Percentiles rank a stretch among this genome's conserved stretches.
Evolutionary conservation across 2,797 vertebrate species (phyloP).

Genomic region (Champsocephalus esox): DNA sequence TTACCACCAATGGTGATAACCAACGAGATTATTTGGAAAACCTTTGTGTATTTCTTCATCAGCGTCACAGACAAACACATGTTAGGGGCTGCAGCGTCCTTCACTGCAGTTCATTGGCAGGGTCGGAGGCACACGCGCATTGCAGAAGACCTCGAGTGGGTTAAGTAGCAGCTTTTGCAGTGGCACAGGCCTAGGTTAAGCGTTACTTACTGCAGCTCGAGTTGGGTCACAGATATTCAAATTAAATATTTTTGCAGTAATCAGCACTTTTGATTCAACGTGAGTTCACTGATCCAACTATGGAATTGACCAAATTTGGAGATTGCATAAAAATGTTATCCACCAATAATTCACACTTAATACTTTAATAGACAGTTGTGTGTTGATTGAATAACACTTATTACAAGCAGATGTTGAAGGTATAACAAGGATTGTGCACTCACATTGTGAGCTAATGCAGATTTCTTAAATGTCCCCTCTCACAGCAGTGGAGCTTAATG

Average conservation of each 20-base stretch:
- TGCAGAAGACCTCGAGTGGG: slow-evolving; percentile 33
- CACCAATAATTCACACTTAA: background rate
- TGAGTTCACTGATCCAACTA: background rate
- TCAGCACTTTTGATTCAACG: background rate
- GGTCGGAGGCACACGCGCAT: slow-evolving; percentile 46
- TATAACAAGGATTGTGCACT: background rate
- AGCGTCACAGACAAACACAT: slow-evolving; percentile 20
- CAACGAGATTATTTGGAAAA: slow-evolving; percentile 43
- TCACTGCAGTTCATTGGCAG: slow-evolving; percentile 37
- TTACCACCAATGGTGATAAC: background rate
- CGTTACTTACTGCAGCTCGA: slow-evolving; percentile 27
- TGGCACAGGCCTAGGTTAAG: slow-evolving; percentile 60
- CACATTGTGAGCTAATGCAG: background rate
- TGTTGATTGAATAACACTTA: background rate
- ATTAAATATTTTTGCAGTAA: background rate
- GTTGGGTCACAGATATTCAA: background rate
- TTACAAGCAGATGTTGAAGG: background rate
- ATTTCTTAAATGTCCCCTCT: background rate
- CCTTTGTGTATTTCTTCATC: slow-evolving; percentile 54
- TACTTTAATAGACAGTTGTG: background rate
- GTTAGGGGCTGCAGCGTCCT: slow-evolving; percentile 53
- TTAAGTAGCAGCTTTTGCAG: slow-evolving; percentile 44
- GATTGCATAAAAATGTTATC: background rate
- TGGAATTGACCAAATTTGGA: background rate
- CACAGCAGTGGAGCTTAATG: slow-evolving; percentile 38